Evolutionary conservation across 2,113 vertebrate genomes (phyloP).

Genomic region (Lycaon pictus): DNA sequence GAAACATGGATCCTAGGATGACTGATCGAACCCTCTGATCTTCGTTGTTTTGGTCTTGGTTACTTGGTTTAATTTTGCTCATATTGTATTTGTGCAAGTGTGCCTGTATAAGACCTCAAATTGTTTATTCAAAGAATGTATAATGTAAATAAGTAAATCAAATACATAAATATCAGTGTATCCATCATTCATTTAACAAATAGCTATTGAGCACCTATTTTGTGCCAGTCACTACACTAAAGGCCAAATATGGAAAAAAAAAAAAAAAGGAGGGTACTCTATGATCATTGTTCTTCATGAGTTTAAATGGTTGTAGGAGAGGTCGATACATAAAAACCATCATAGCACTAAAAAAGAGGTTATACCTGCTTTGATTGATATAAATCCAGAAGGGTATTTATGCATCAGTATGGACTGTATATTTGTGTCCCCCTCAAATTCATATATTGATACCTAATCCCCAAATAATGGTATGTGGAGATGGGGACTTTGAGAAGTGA

Average conservation of each 20-base stretch:
- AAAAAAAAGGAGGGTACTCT: neutral
- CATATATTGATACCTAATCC: neutral
- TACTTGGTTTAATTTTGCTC: slow-evolving; percentile 1
- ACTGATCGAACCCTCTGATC: neutral
- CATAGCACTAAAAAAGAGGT: neutral
- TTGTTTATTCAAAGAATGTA: neutral
- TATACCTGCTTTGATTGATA: neutral
- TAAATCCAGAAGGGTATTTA: neutral
- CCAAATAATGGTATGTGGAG: neutral
- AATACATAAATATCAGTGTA: neutral
- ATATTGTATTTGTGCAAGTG: neutral
- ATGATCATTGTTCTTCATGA: neutral
- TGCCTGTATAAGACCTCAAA: neutral
- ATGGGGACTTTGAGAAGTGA: neutral
- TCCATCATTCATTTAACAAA: neutral
- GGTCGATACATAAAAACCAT: neutral
- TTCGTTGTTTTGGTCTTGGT: neutral
- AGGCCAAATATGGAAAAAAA: neutral
- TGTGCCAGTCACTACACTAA: neutral
- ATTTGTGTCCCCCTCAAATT: neutral
- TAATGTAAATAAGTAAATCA: neutral
- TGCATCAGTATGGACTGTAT: neutral
- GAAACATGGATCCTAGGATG: neutral
- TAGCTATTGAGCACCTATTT: neutral
- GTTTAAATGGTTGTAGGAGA: neutral